phyloP scores from a whole-genome alignment of 2,113 vertebrate genomes.

The Nesogale talazaci region DNA sequence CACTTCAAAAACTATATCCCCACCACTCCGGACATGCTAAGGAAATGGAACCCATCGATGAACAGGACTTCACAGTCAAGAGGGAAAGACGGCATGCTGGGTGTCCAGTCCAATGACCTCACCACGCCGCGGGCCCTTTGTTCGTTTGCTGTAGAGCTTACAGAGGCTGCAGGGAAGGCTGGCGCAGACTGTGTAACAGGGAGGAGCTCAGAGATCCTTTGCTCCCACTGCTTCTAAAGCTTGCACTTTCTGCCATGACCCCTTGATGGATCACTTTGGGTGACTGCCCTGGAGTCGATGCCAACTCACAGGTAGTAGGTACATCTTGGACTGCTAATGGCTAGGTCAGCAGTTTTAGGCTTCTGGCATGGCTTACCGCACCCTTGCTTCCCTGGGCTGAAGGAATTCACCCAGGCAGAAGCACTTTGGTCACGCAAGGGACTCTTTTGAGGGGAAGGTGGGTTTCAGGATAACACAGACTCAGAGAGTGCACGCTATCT shows the following conservation, averaged over 20 bases:
- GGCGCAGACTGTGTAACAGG: background rate
- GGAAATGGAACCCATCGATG: background rate
- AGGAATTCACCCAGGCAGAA: too few relatives aligned
- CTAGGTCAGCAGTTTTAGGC: too few relatives aligned
- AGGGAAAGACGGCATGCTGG: background rate
- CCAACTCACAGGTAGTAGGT: too few relatives aligned
- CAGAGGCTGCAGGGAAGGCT: too few relatives aligned
- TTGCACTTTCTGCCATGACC: background rate
- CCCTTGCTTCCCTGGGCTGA: too few relatives aligned
- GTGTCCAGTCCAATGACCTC: background rate
- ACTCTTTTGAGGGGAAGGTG: too few relatives aligned
- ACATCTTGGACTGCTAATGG: too few relatives aligned
- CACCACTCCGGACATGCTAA: background rate
- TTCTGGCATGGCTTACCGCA: too few relatives aligned
- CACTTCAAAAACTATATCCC: background rate
- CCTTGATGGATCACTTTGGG: background rate
- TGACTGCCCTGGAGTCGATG: too few relatives aligned
- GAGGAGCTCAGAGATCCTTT: background rate
- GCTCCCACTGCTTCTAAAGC: background rate
- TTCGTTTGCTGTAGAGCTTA: background rate
- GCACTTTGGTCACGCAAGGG: too few relatives aligned
- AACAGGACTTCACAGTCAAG: background rate
- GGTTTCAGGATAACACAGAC: too few relatives aligned
- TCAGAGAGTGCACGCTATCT: too few relatives aligned
- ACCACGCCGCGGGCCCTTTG: background rate